Evolutionary conservation across 2,888 invertebrate genomes (phyloP).

Genomic region (Caenorhabditis sp.): DNA sequence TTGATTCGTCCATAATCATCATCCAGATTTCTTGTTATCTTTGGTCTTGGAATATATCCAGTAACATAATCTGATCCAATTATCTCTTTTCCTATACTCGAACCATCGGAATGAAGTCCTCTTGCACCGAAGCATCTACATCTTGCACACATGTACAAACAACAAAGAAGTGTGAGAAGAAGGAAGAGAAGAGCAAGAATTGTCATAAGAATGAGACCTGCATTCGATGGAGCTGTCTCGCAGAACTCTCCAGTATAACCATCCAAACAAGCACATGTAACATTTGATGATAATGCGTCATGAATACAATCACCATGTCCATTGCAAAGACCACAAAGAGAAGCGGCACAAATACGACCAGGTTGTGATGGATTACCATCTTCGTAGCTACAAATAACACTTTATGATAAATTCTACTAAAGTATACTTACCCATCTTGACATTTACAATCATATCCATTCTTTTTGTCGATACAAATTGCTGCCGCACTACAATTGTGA

Average conservation of each 20-base stretch:
- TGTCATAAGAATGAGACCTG: conserved; percentile 59
- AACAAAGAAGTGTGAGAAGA: conserved; percentile 65
- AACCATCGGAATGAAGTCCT: conserved; percentile 32
- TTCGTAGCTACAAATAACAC: conserved; percentile 41
- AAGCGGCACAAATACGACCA: conserved; percentile 64
- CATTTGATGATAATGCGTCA: conserved; percentile 57
- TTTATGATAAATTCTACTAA: background rate
- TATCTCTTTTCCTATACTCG: conserved; percentile 48
- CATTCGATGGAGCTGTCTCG: conserved; percentile 54
- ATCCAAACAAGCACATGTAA: conserved; percentile 64
- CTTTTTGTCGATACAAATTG: conserved; percentile 62
- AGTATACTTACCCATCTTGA: conserved; percentile 38
- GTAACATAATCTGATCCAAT: conserved; percentile 56
- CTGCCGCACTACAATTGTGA: conserved; percentile 65
- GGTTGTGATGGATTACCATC: conserved; percentile 66
- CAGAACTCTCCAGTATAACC: conserved; percentile 63
- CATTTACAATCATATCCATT: conserved; percentile 59
- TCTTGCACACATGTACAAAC: conserved; percentile 53
- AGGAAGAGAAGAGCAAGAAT: conserved; percentile 69
- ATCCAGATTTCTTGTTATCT: conserved; percentile 47
- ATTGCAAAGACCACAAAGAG: conserved; percentile 64
- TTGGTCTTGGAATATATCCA: conserved; percentile 60
- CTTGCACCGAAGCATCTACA: conserved; percentile 58
- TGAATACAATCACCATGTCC: conserved; percentile 69
- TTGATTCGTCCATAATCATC: conserved; percentile 40